Base-by-base conservation (phyloP, 1,140 invertebrate genomes). In the Coboldia fuscipes region DNA sequence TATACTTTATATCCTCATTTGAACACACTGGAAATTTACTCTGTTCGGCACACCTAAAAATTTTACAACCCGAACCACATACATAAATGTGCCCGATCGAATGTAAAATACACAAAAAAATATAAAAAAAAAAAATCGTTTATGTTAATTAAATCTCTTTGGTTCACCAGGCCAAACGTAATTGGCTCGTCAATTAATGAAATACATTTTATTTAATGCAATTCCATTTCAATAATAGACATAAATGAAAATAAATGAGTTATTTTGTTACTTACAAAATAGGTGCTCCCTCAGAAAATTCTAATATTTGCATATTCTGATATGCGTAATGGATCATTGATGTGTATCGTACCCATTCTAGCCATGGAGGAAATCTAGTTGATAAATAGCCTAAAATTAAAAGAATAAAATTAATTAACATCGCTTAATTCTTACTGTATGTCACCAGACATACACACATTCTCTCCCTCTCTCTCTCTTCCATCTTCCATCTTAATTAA, bases 301-400 rank as follows among this genome's bases (percentile, higher is more conserved):
- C 80, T 8, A 84, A 62, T 39, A 80, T 76, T 54, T 84, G 75
- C 76, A 84, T 81, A 49, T 81, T 82, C 48, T 82, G 74, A 51
- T 77, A 85, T 31, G 79, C 78, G 52, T 83, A 85, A 50, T 84
- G 75, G 12, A 84, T 73, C 68, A 86, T 75, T 23, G 70, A 72
- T 30, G 74, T 61, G 46, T 82, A 82, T 37, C 72, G 68, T 43
- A 79, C 66, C 79, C 79, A 83, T 38, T 70, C 68, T n/a, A 85
- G 49, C 69, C 76, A 80, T 28, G 65, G 56, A 22, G 79, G 76
- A 38, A 86, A 74, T 41, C 74, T 70, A 19, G 77, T 75, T 12
- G 79, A 75, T 37, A 83, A 62, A 55, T 78, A 85, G 18, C 55
- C 42, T 43, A 16, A 9, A n/a, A 36, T 32, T 23, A 21, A 16